Evolutionary conservation across 2,888 invertebrate species (phyloP), one percentile per base, ranked within the genome.

Genomic region (Clostera curtula): DNA sequence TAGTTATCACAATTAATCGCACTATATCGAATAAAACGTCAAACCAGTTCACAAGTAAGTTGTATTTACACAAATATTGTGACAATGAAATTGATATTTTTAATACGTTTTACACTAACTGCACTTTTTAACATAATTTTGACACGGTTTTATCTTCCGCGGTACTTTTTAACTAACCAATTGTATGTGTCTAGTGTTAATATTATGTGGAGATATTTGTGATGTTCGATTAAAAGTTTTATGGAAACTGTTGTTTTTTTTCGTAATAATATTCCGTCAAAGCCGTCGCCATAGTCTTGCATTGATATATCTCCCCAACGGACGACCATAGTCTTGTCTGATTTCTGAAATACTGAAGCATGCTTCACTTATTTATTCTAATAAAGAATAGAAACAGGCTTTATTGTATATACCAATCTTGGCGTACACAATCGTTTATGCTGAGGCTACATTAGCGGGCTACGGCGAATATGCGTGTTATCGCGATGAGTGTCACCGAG

Each of bases 211-310:
- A 66, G 55, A 55, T 68, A 66, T 65, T 73, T 73, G 68, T 73
- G 73, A 73, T 71, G 75, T 70, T 72, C 57, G 40, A 48, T 67
- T 69, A 72, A 49, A 75, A 70, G 47, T 58, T 58, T 44, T 58
- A 50, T 39, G 37, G 49, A 52, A 51, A 25, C 34, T 32, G 18
- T 5, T 13, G 11, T 10, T 10, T 4, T 23, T 23, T 15, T 23
- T 9, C 10, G 9, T 15, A 11, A 12, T 11, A 9, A 18, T 5
- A 18, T 18, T 5, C 18, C 8, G n/a, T n/a, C n/a, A n/a, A n/a
- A n/a, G n/a, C n/a, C n/a, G n/a, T n/a, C n/a, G n/a, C n/a, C n/a
- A n/a, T n/a, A n/a, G n/a, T n/a, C n/a, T n/a, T n/a, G n/a, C n/a
- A n/a, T n/a, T n/a, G n/a, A n/a, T n/a, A n/a, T n/a, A n/a, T n/a